These are phyloP conservation scores for Dreissena rostriformis DNA, from an alignment of 1,140 invertebrate genomes.

Conservation along the genomic window DNA sequence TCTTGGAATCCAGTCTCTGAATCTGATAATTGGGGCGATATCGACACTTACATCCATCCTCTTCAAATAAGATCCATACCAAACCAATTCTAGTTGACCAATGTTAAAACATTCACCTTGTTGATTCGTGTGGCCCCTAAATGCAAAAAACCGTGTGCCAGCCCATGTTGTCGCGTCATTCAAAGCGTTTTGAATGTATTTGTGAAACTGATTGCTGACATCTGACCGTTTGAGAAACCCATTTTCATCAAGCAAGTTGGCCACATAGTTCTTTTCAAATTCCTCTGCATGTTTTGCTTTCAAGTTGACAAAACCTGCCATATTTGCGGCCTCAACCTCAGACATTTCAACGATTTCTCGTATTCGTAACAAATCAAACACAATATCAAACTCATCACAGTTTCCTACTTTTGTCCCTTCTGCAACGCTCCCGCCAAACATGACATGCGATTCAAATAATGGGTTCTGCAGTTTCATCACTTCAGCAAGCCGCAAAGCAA, in stretches of 20 bases:
- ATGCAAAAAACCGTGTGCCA: not conserved
- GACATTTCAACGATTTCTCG: conserved; percentile 1
- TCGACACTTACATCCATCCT: not conserved
- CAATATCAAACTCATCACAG: conserved; percentile 8
- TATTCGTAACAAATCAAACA: conserved; percentile 12
- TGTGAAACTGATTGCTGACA: conserved; percentile 4
- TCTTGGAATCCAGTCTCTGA: not conserved
- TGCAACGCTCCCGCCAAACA: conserved; percentile 1
- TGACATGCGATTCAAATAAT: not conserved
- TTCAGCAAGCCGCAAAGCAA: not conserved
- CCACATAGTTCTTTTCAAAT: not conserved
- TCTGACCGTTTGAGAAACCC: not conserved
- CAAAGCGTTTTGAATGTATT: not conserved
- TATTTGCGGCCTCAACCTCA: not conserved
- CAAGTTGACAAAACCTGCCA: not conserved
- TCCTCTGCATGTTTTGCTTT: not conserved
- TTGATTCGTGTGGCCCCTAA: not conserved
- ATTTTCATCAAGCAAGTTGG: not conserved
- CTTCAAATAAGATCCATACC: conserved; percentile 15
- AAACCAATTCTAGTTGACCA: not conserved
- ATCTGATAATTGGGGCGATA: conserved; percentile 7
- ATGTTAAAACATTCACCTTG: not conserved
- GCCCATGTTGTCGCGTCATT: not conserved
- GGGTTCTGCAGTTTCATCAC: not conserved
- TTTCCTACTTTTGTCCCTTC: conserved; percentile 10